Evolutionary conservation across 2,113 vertebrate genomes (phyloP).

Genomic region (Bubo scandiacus): DNA sequence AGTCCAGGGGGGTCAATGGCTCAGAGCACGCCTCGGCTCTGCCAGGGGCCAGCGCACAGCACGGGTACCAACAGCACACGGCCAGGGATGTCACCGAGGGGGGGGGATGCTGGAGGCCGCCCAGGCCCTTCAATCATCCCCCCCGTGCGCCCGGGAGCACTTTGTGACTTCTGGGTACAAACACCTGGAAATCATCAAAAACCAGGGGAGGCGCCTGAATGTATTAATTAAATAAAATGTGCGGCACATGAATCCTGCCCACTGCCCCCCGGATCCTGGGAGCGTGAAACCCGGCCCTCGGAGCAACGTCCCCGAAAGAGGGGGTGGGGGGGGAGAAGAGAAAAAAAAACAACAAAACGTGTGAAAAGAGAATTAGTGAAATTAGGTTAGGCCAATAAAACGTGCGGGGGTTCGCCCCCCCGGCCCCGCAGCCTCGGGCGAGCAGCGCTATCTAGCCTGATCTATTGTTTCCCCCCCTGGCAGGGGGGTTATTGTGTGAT

Average conservation of each 20-base stretch:
- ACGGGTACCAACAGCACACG: background rate
- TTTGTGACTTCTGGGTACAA: constrained; percentile 45
- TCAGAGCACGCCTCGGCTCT: background rate
- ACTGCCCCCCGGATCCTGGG: constrained; percentile 22
- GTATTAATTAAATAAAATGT: constrained; percentile 75
- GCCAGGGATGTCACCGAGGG: background rate
- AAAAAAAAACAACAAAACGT: constrained; percentile 52
- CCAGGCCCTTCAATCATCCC: background rate
- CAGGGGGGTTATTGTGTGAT: constrained; percentile 82
- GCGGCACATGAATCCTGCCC: constrained; percentile 20
- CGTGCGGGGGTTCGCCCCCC: background rate
- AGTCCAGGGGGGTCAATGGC: background rate
- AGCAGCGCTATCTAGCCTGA: constrained; percentile 68
- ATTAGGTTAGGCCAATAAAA: constrained; percentile 83
- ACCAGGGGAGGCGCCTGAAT: background rate
- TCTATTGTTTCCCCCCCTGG: constrained; percentile 75
- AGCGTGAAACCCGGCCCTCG: constrained; percentile 61
- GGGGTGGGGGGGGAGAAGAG: accelerated
- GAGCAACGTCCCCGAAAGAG: background rate
- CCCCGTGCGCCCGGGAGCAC: background rate
- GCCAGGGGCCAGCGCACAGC: background rate
- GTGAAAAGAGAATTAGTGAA: constrained; percentile 85
- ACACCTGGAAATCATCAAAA: constrained; percentile 74
- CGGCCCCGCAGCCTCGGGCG: constrained; percentile 55
- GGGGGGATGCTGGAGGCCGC: background rate